Conservation (phyloP, 2,113 vertebrate genomes). For the Acanthochromis polyacanthus region DNA sequence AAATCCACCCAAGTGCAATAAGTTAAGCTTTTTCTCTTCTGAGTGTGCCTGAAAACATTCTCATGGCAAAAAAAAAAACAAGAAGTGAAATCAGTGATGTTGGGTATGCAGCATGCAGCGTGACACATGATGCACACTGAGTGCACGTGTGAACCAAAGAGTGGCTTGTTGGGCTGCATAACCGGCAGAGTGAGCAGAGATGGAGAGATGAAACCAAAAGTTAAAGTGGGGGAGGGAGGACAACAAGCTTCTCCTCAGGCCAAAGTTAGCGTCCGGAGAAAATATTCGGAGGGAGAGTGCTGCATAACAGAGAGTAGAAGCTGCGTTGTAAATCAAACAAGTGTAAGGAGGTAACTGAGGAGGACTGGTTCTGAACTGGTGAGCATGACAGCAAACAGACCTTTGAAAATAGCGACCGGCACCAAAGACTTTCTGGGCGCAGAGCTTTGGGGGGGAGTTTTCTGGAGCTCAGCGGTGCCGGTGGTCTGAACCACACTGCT, state of each 20-base stretch:
- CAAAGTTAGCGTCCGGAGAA: conserved; percentile 55
- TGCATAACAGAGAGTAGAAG: conserved; percentile 67
- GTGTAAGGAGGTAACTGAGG: conserved; percentile 72
- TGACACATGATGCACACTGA: conserved; percentile 50
- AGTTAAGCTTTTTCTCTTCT: conserved; percentile 1
- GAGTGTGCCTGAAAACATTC: conserved; percentile 18
- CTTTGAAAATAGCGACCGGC: conserved; percentile 82
- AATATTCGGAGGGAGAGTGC: conserved; percentile 64
- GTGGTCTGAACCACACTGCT: conserved; percentile 45
- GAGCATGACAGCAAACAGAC: conserved; percentile 81
- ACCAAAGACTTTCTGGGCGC: conserved; percentile 83
- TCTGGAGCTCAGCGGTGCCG: conserved; percentile 61
- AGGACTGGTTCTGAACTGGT: conserved; percentile 68
- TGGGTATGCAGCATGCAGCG: conserved; percentile 73
- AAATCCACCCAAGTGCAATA: conserved; percentile 17
- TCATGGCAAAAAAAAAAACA: conserved; percentile 33
- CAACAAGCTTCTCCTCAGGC: conserved; percentile 75
- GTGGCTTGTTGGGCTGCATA: conserved; percentile 54
- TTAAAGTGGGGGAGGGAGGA: conserved; percentile 66
- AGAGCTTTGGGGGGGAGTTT: conserved; percentile 66
- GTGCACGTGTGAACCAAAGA: conserved; percentile 39
- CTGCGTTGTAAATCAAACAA: conserved; percentile 74
- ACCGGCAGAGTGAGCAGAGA: conserved; percentile 67
- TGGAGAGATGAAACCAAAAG: conserved; percentile 53
- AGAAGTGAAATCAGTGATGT: conserved; percentile 38